These are phyloP conservation scores for Acrocephalus arundinaceus DNA, from an alignment of 2,113 vertebrate genomes.

Conservation along the genomic window DNA sequence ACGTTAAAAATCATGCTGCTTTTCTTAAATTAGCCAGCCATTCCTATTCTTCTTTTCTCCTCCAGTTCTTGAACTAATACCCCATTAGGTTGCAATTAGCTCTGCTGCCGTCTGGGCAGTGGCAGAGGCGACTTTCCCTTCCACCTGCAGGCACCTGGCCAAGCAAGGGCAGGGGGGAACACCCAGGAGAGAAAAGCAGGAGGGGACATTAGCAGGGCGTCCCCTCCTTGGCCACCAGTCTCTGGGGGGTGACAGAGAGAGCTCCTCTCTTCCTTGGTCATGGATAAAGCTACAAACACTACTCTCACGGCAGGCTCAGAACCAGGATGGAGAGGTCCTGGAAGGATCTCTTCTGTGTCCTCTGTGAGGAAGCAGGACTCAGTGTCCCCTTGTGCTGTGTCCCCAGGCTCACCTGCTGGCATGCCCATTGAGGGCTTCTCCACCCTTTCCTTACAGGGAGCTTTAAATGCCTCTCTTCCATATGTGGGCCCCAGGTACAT, in stretches of 20 bases:
- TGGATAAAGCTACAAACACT: fast-evolving
- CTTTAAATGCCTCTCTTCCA: neutral
- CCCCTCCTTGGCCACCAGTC: neutral
- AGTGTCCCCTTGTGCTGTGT: fast-evolving
- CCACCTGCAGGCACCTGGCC: fast-evolving
- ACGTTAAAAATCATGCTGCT: neutral
- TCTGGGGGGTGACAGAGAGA: neutral
- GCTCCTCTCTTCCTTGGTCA: neutral
- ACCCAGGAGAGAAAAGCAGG: fast-evolving
- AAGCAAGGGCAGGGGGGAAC: neutral
- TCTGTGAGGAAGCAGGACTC: fast-evolving
- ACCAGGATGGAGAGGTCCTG: neutral
- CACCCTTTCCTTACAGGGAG: neutral
- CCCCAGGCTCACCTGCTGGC: neutral
- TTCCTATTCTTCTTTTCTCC: neutral
- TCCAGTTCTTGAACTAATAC: neutral
- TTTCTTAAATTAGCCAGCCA: neutral
- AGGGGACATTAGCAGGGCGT: neutral
- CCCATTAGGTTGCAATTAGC: neutral
- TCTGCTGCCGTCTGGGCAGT: neutral
- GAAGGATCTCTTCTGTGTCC: fast-evolving
- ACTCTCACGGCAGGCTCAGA: neutral
- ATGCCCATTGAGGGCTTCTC: neutral
- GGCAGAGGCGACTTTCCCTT: neutral
- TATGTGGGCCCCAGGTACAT: neutral